Conservation (phyloP, 2,888 invertebrate species). For the Dastarcus helophoroides region DNA sequence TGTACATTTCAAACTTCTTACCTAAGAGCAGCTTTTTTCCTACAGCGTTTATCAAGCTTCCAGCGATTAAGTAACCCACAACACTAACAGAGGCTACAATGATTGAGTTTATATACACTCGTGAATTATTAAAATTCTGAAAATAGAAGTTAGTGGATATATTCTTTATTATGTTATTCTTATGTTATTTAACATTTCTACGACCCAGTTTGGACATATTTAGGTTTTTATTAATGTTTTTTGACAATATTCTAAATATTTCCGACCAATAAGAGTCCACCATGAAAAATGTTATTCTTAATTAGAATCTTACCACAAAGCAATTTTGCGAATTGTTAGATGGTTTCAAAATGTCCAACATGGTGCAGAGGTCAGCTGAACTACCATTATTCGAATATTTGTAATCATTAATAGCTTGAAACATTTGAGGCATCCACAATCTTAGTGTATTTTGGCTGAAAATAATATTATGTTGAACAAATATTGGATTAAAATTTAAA, state of each 20-base stretch:
- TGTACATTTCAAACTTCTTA: conserved; percentile 11
- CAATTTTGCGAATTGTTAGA: conserved; percentile 12
- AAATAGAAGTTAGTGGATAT: conserved; percentile 7
- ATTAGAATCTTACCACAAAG: conserved; percentile 17
- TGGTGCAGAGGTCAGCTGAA: conserved; percentile 36
- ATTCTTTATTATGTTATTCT: not conserved
- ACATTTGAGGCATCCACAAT: conserved; percentile 79
- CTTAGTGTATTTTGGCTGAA: conserved; percentile 60
- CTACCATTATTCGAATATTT: conserved; percentile 23
- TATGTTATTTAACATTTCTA: too few relatives aligned
- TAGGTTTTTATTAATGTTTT: too few relatives aligned
- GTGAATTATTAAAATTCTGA: conserved; percentile 18
- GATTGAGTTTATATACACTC: conserved; percentile 21
- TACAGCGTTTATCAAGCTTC: conserved; percentile 21
- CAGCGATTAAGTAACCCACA: conserved; percentile 18
- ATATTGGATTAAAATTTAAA: too few relatives aligned
- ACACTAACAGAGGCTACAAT: conserved; percentile 16
- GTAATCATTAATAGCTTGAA: conserved; percentile 51
- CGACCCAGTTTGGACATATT: too few relatives aligned
- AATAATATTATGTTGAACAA: conserved; percentile 32
- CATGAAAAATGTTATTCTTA: too few relatives aligned
- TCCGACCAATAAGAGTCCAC: too few relatives aligned
- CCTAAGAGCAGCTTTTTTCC: conserved; percentile 21
- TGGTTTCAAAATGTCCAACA: conserved; percentile 38
- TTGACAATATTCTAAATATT: too few relatives aligned